These are phyloP conservation scores for Diadromus collaris DNA, from an alignment of 2,888 invertebrate genomes.

Conservation along the genomic window DNA sequence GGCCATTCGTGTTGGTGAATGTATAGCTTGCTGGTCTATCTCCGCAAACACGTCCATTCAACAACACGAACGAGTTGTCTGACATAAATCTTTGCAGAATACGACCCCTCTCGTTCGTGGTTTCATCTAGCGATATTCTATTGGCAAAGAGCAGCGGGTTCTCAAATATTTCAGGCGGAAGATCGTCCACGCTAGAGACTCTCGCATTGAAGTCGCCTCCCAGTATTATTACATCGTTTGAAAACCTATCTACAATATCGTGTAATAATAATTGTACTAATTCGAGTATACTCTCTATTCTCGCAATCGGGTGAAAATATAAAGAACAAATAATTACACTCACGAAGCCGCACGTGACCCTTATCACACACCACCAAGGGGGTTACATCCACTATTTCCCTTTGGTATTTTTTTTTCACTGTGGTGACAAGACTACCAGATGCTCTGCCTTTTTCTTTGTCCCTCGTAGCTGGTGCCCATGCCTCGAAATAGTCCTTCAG, in stretches of 20 bases:
- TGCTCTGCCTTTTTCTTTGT: conserved; percentile 8
- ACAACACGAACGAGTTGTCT: conserved; percentile 12
- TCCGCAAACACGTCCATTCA: conserved; percentile 21
- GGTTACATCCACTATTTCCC: conserved; percentile 10
- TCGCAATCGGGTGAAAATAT: neutral
- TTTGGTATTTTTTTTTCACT: neutral
- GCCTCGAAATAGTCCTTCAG: neutral
- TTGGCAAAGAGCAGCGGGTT: neutral
- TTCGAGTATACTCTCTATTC: neutral
- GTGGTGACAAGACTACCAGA: conserved; percentile 10
- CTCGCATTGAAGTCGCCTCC: conserved; percentile 1
- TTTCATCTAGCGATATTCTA: neutral
- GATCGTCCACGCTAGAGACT: neutral
- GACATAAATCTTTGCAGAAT: conserved; percentile 15
- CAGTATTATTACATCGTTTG: conserved; percentile 5
- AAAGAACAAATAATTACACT: neutral
- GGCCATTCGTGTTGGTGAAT: conserved; percentile 8
- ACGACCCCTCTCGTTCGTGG: neutral
- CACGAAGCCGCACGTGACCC: neutral
- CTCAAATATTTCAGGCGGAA: neutral
- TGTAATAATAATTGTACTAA: neutral
- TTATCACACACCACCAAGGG: conserved; percentile 14
- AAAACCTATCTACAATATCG: neutral
- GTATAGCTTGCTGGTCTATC: conserved; percentile 23
- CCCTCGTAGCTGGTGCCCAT: conserved; percentile 5